These are phyloP conservation scores for Sericinus montela DNA, from an alignment of 2,888 invertebrate genomes.

Conservation along the genomic window DNA sequence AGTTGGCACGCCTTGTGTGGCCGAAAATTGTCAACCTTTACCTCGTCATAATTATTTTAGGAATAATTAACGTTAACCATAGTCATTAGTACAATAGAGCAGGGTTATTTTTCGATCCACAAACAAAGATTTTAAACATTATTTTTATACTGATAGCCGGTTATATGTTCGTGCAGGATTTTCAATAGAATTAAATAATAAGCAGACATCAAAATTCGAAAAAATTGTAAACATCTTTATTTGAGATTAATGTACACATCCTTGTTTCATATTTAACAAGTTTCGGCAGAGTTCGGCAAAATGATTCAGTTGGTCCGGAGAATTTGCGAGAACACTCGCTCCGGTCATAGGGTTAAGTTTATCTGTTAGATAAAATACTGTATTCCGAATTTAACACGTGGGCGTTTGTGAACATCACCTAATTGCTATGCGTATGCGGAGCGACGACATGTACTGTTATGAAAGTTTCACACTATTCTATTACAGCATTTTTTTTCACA, in stretches of 20 bases:
- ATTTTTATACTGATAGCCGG: conserved; percentile 78
- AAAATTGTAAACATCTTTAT: conserved; percentile 61
- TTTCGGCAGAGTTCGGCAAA: conserved; percentile 69
- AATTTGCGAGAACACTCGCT: conserved; percentile 32
- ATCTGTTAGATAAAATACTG: conserved; percentile 70
- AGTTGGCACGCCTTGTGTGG: conserved; percentile 48
- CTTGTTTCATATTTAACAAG: conserved; percentile 54
- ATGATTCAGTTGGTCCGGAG: conserved; percentile 58
- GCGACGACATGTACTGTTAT: conserved; percentile 28
- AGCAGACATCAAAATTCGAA: conserved; percentile 63
- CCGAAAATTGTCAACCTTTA: conserved; percentile 74
- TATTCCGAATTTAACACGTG: conserved; percentile 58
- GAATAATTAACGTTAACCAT: conserved; percentile 77
- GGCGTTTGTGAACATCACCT: conserved; percentile 31
- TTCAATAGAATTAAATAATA: conserved; percentile 57
- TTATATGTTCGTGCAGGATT: conserved; percentile 71
- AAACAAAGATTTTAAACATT: conserved; percentile 72
- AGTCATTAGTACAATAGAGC: conserved; percentile 78
- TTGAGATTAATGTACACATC: conserved; percentile 66
- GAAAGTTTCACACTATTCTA: too few species aligned
- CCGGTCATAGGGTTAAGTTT: conserved; percentile 73
- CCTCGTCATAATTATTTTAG: conserved; percentile 75
- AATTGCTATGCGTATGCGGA: conserved; percentile 39
- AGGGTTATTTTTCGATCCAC: conserved; percentile 80
- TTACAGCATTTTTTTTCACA: too few species aligned